Evolutionary conservation across 2,797 vertebrate species (phyloP), one percentile per base, ranked within the genome.

Genomic region (Phylloscopus collybita): DNA sequence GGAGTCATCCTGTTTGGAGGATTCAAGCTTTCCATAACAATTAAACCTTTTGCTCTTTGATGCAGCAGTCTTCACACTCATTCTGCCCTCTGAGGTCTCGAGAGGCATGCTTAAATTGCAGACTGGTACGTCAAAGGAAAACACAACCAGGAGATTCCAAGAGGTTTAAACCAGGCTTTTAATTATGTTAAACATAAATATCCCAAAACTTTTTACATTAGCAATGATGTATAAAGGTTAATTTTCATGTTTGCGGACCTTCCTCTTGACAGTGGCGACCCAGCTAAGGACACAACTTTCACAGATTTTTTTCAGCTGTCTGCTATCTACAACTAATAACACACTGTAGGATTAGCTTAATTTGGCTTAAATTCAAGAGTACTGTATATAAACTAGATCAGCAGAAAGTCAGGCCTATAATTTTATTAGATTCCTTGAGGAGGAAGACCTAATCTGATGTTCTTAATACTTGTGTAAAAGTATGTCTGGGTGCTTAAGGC

Each of bases 101-200:
- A 73, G 72, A 53, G n/a, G 27, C 60, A 57, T 11, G 40, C 40
- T 81, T 51, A 76, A 88, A 90, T 50, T 80, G 60, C 56, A 84
- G 53, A 45, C 40, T 88, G 66, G 23, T 69, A 62, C 2, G 2
- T 84, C 60, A 74, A 90, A 53, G 66, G 62, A 76, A 91, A 87
- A 71, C 22, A 47, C 18, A 62, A n/a, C 54, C 7, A 23, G 40
- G 17, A 60, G 34, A 67, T 93, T 80, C 56, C 66, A 62, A 74
- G 34, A 67, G 54, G 25, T 88, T 78, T 95, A 73, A 82, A 38
- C 84, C 70, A 79, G 56, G 20, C 15, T 94, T 92, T 91, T 92
- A 86, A 84, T 92, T 75, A 73, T 7, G 2, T 70, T 62, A 73
- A 80, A 51, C 38, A 54, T 75, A 88, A 88, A 65, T 67, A 75